phyloP scores from a whole-genome alignment of 2,888 invertebrate species.

The Parnassius orleans region DNA sequence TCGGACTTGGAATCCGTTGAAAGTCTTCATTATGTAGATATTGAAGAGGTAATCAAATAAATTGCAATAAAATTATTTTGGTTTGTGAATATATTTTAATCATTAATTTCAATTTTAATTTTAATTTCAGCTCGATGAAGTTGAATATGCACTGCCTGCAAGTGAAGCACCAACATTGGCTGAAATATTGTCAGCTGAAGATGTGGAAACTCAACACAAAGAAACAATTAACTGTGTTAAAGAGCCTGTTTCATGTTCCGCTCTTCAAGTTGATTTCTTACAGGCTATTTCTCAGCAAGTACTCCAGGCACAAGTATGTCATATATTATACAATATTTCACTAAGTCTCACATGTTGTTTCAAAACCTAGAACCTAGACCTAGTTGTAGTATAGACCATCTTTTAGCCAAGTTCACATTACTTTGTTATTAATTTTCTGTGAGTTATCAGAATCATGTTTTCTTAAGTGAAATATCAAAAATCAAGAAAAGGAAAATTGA shows the following conservation, averaged over 20 bases:
- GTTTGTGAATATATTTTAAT: not conserved
- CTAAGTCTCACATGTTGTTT: too few relatives aligned
- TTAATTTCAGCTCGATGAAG: slow-evolving; percentile 62
- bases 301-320: slow-evolving; percentile 89
- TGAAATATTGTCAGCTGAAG: slow-evolving; percentile 61
- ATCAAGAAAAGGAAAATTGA: too few relatives aligned
- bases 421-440: not conserved
- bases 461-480: too few relatives aligned
- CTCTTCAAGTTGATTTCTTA: slow-evolving; percentile 81
- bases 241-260: slow-evolving; percentile 62
- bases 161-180: slow-evolving; percentile 73
- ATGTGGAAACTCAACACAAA: slow-evolving; percentile 43
- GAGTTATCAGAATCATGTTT: too few relatives aligned
- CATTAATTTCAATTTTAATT: not conserved
- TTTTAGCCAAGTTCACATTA: not conserved
- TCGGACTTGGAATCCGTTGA: slow-evolving; percentile 85
- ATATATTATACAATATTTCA: not conserved
- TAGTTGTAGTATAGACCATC: too few relatives aligned
- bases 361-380: too few relatives aligned
- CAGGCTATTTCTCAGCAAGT: slow-evolving; percentile 95
- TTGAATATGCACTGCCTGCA: slow-evolving; percentile 71
- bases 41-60: slow-evolving; percentile 82
- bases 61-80: slow-evolving; percentile 4
- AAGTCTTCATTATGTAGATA: slow-evolving; percentile 84
- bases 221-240: slow-evolving; percentile 41